Evolutionary conservation across 2,888 invertebrate genomes (phyloP).

Genomic region (Leucania comma): DNA sequence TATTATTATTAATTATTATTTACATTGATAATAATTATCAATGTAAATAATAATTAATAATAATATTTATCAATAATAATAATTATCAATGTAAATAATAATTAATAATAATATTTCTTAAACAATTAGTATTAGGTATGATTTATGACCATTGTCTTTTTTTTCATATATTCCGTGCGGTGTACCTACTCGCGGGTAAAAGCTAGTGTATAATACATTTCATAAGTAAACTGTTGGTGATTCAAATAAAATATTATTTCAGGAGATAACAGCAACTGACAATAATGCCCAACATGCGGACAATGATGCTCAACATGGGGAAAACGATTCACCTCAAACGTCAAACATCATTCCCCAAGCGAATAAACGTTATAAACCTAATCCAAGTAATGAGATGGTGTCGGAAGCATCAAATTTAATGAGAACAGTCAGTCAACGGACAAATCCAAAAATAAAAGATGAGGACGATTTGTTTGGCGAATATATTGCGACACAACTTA

Average conservation of each 20-base stretch:
- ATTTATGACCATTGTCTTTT: too few relatives aligned
- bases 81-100: too few relatives aligned
- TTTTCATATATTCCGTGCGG: constrained; percentile 25
- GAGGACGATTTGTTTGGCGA: too few relatives aligned
- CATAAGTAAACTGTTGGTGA: constrained; percentile 35
- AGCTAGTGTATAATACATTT: constrained; percentile 43
- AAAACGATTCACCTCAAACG: constrained; percentile 30
- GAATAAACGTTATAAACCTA: constrained; percentile 41
- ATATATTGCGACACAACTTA: too few relatives aligned
- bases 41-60: too few relatives aligned
- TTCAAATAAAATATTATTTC: constrained; percentile 43
- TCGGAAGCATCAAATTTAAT: constrained; percentile 4
- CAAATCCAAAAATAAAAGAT: too few relatives aligned
- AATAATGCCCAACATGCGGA: constrained; percentile 35
- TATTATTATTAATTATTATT: too few relatives aligned
- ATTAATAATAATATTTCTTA: too few relatives aligned
- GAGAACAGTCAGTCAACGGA: too few relatives aligned
- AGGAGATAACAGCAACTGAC: constrained; percentile 39
- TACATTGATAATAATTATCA: too few relatives aligned
- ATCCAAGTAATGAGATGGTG: constrained; percentile 44
- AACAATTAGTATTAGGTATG: too few relatives aligned
- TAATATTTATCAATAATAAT: too few relatives aligned
- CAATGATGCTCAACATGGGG: constrained; percentile 34
- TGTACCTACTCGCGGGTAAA: constrained; percentile 42
- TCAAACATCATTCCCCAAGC: constrained; percentile 29